Conservation (phyloP, 92 coral and sea anemone species). For the Porites evermanni region DNA sequence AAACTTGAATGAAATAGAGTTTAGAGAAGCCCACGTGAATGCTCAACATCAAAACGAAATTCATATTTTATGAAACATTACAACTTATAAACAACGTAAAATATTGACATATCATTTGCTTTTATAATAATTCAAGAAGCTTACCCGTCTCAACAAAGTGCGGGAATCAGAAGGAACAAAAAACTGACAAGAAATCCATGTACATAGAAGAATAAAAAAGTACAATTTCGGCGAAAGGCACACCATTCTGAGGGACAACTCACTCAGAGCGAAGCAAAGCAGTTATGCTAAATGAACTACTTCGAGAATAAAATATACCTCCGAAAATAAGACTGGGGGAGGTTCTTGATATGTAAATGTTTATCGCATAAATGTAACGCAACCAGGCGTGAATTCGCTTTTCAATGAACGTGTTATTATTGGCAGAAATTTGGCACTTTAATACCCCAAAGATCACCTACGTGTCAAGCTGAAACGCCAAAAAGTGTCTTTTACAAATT, state of each 20-base stretch:
- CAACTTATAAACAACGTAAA: no score
- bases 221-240: slow-evolving; percentile 29
- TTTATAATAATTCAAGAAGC: background rate
- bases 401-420: background rate
- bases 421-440: background rate
- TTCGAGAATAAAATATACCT: slow-evolving; percentile 30
- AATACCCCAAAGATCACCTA: background rate
- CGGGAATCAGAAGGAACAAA: slow-evolving; percentile 44
- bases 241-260: slow-evolving; percentile 4
- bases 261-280: slow-evolving; percentile 21
- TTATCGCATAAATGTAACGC: slow-evolving; percentile 21
- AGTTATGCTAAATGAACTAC: background rate
- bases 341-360: slow-evolving; percentile 26
- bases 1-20: background rate
- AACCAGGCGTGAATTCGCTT: background rate
- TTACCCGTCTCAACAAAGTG: slow-evolving; percentile 16
- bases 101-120: no score
- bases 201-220: slow-evolving; percentile 35
- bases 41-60: background rate
- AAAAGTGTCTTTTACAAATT: background rate
- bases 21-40: background rate
- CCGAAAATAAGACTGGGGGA: background rate
- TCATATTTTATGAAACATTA: no score
- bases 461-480: background rate
- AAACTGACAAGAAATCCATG: slow-evolving; percentile 49